Evolutionary conservation across 2,113 vertebrate species (phyloP).

Genomic region (Sprattus sprattus): DNA sequence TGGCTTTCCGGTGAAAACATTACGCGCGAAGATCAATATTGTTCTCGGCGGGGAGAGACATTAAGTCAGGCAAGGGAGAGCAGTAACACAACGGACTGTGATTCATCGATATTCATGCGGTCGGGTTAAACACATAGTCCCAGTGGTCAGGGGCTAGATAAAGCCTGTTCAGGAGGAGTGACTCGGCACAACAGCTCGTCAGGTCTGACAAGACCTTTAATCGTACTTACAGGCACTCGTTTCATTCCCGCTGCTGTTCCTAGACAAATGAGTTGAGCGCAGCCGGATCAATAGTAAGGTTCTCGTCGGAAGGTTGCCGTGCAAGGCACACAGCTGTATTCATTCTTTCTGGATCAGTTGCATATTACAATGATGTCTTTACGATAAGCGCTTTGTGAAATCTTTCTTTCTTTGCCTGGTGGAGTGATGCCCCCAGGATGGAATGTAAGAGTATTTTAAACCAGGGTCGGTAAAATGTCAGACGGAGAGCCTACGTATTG

Average conservation of each 20-base stretch:
- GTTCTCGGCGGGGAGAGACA: slow-evolving; percentile 63
- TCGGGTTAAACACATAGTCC: slow-evolving; percentile 69
- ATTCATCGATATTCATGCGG: slow-evolving; percentile 71
- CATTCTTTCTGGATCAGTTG: not conserved
- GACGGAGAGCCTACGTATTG: not conserved
- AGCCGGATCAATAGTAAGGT: not conserved
- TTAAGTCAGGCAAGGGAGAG: slow-evolving; percentile 59
- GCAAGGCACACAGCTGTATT: not conserved
- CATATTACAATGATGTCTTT: not conserved
- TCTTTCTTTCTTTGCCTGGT: not conserved
- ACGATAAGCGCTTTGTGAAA: not conserved
- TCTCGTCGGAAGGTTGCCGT: not conserved
- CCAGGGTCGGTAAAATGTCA: not conserved
- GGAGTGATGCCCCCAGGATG: not conserved
- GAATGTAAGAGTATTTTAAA: not conserved
- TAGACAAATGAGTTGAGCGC: not conserved
- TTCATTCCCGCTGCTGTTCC: not conserved
- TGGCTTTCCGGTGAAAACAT: slow-evolving; percentile 58
- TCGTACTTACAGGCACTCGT: not conserved
- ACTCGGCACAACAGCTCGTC: not conserved
- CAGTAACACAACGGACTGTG: slow-evolving; percentile 49
- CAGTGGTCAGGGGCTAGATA: slow-evolving; percentile 71
- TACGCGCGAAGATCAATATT: slow-evolving; percentile 68
- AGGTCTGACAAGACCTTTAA: not conserved
- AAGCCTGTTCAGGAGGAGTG: slow-evolving; percentile 66